Conservation (phyloP, 2,888 invertebrate genomes). For the Perizoma flavofasciatum region DNA sequence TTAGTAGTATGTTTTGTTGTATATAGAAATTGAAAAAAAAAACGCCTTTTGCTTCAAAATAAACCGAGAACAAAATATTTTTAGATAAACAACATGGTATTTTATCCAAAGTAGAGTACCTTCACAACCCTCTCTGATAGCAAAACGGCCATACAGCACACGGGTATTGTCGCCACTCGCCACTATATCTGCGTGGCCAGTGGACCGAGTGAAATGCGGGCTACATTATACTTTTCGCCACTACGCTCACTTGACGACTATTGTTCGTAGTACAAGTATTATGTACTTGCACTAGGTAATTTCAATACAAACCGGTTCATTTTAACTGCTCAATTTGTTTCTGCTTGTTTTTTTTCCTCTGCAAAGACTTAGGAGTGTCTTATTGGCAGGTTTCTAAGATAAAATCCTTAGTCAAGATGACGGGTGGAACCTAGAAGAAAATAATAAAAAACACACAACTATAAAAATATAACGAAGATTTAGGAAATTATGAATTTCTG, state of each 20-base stretch:
- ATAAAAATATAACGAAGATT: too few relatives aligned
- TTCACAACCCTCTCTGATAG: conserved; percentile 23
- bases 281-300: not conserved
- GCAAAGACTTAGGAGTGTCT: too few relatives aligned
- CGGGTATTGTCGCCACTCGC: conserved; percentile 35
- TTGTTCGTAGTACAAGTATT: conserved; percentile 2
- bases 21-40: too few relatives aligned
- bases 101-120: conserved; percentile 41
- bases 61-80: too few relatives aligned
- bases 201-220: conserved; percentile 63
- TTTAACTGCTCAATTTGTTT: conserved; percentile 31
- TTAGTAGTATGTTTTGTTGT: too few relatives aligned
- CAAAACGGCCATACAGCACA: conserved; percentile 38
- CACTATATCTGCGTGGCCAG: conserved; percentile 50
- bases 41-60: too few relatives aligned
- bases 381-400: too few relatives aligned
- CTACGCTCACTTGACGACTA: conserved; percentile 38
- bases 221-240: conserved; percentile 48
- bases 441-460: too few relatives aligned
- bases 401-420: too few relatives aligned
- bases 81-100: too few relatives aligned
- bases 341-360: not conserved
- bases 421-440: too few relatives aligned
- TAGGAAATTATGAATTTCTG: too few relatives aligned
- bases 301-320: conserved; percentile 1